A percentile compares a stretch with the other conserved stretches of the same genome.
Evolutionary conservation across 1,140 invertebrate genomes (phyloP).

Genomic region (Anagrus nilaparvatae): DNA sequence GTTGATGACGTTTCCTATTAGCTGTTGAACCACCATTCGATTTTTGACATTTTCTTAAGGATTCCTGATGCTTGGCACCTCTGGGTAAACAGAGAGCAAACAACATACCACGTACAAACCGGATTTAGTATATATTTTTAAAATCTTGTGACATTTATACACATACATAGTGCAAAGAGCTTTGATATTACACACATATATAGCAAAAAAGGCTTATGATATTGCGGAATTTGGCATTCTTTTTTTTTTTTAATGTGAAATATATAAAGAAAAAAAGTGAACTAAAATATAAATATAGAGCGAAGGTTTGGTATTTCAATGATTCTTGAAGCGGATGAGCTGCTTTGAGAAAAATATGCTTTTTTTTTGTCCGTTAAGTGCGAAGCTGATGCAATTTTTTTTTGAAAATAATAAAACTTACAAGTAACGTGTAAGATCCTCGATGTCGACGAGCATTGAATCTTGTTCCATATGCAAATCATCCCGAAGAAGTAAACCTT

Average conservation of each 20-base stretch:
- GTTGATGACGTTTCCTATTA: constrained; percentile 16
- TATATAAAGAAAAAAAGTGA: too few species aligned
- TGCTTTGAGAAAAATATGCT: not conserved
- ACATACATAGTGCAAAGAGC: too few species aligned
- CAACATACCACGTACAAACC: constrained; percentile 29
- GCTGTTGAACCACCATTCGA: constrained; percentile 14
- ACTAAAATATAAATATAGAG: too few species aligned
- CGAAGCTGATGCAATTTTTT: too few species aligned
- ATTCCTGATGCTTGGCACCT: constrained; percentile 38
- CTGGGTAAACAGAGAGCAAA: constrained; percentile 28
- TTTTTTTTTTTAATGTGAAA: too few species aligned
- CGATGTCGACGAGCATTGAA: constrained; percentile 93
- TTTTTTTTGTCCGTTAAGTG: not conserved
- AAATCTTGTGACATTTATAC: too few species aligned
- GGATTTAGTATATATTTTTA: too few species aligned
- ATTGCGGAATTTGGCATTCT: constrained; percentile 9
- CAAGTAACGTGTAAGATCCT: constrained; percentile 87
- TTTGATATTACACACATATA: too few species aligned
- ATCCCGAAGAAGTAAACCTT: constrained; percentile 78
- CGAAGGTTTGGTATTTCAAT: too few species aligned
- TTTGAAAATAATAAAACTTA: constrained; percentile 42
- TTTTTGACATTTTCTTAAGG: constrained; percentile 30
- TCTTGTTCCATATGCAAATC: constrained; percentile 95
- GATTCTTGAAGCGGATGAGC: constrained; percentile 3
- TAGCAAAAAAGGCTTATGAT: constrained; percentile 17